Conservation (phyloP, 2,113 vertebrate genomes). For the Apistogramma diplotaenia region DNA sequence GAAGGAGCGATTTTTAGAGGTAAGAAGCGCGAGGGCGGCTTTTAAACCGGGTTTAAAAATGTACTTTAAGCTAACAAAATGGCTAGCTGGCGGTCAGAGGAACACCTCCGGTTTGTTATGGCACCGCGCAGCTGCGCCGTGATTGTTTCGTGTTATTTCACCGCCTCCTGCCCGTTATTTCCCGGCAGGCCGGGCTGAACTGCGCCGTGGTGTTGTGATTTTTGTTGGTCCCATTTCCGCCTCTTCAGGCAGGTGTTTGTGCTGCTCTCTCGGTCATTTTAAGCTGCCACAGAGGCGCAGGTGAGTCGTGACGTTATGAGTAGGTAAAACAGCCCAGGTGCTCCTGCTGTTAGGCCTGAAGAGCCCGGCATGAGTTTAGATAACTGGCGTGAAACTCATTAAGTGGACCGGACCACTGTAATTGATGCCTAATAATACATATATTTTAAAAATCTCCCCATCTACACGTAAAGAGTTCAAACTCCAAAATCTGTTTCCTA, state of each 20-base stretch:
- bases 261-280: neutral
- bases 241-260: neutral
- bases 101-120: neutral
- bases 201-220: neutral
- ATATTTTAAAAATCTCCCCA: too few species aligned
- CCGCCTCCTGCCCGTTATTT: neutral
- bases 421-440: too few species aligned
- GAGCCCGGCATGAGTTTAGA: neutral
- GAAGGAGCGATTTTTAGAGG: neutral
- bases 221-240: neutral
- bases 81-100: neutral
- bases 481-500: too few species aligned
- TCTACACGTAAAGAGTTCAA: too few species aligned
- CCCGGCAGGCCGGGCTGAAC: rapidly evolving
- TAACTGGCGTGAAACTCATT: neutral
- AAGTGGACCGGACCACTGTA: neutral
- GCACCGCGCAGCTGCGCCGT: neutral
- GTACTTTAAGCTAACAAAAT: neutral
- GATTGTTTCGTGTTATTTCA: neutral
- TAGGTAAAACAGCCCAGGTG: too few species aligned
- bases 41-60: neutral
- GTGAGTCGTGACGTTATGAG: neutral
- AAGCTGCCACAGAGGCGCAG: neutral
- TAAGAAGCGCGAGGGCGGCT: neutral
- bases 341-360: neutral